Base-by-base conservation (phyloP, 2,888 invertebrate genomes). In the Argynnis bischoffii region DNA sequence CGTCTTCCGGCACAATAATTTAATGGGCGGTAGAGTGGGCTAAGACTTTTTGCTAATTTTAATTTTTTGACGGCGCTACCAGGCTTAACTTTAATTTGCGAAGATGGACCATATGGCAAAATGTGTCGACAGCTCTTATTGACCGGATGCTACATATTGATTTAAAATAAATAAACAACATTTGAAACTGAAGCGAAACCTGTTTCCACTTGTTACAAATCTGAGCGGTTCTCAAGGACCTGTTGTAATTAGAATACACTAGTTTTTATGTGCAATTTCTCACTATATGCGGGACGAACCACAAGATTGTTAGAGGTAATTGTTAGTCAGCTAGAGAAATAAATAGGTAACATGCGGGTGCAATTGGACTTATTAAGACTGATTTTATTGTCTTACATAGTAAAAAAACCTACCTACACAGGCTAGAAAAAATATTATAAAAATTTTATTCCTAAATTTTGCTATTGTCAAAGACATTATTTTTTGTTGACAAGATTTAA, bases 1-100 rank as follows among this genome's bases (percentile, higher is more conserved):
- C 84, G 89, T 90, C 92, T 92, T 92, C 92, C 92, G 92, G 91
- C 84, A 84, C 81, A 84, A 87, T 86, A 90, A 89, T 90, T 90
- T 91, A 89, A 89, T 88, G 84, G 86, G 75, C 83, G 71, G 81
- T 81, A 81, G 80, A 79, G 81, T 78, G 74, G 75, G 77, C 75
- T 78, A 76, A 70, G 56, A 66, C 86, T 90, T 90, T 90, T 90
- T 88, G 86, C 82, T 77, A 80, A 83, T 86, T 85, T 80, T 72
- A 76, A 79, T 80, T 85, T 84, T 88, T 85, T 78, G 75, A 74
- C 67, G 83, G 82, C 81, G 86, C 87, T 88, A 86, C 85, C 78
- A 78, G 79, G 81, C 79, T 78, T 79, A 77, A 80, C 75, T 77
- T 67, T 41, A 11, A 41, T 41, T 78, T 78, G 76, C 78, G 70